phyloP scores from a whole-genome alignment of 2,797 vertebrate genomes.

The Rhinophrynus dorsalis region DNA sequence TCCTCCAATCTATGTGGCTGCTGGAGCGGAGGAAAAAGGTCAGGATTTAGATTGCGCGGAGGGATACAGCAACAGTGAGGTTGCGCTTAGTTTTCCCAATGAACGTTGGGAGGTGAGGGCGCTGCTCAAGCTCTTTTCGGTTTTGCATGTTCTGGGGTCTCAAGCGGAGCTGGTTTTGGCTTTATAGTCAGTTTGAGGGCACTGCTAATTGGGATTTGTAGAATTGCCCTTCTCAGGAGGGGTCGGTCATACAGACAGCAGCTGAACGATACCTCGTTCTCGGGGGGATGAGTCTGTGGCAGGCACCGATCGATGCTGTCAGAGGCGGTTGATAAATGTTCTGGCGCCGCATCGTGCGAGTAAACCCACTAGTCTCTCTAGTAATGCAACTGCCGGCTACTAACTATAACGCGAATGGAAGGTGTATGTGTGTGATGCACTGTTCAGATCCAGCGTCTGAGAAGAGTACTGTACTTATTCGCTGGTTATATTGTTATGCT shows the following conservation, averaged over 20 bases:
- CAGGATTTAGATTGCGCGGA: not conserved
- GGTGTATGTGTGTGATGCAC: too few relatives aligned
- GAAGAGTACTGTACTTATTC: too few relatives aligned
- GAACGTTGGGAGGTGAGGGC: not conserved
- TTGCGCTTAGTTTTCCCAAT: not conserved
- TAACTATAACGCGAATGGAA: too few relatives aligned
- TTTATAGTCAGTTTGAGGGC: not conserved
- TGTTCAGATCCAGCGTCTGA: too few relatives aligned
- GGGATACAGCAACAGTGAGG: constrained; percentile 5
- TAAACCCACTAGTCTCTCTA: too few relatives aligned
- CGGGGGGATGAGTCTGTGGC: constrained; percentile 4
- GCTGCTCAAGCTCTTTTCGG: not conserved
- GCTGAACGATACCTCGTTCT: constrained; percentile 6
- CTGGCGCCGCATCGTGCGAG: not conserved
- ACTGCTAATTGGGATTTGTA: constrained; percentile 15
- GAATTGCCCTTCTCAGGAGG: constrained; percentile 1
- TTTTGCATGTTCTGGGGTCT: too few relatives aligned
- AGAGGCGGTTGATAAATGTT: constrained; percentile 33
- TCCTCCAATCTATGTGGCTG: constrained; percentile 4
- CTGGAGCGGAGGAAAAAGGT: not conserved
- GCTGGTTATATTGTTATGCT: too few relatives aligned
- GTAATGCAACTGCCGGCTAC: too few relatives aligned
- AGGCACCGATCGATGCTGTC: constrained; percentile 27
- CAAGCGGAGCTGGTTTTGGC: not conserved
- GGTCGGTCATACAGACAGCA: constrained; percentile 10